These are phyloP conservation scores for Prenolepis imparis DNA, from an alignment of 2,888 invertebrate species.

Conservation along the genomic window DNA sequence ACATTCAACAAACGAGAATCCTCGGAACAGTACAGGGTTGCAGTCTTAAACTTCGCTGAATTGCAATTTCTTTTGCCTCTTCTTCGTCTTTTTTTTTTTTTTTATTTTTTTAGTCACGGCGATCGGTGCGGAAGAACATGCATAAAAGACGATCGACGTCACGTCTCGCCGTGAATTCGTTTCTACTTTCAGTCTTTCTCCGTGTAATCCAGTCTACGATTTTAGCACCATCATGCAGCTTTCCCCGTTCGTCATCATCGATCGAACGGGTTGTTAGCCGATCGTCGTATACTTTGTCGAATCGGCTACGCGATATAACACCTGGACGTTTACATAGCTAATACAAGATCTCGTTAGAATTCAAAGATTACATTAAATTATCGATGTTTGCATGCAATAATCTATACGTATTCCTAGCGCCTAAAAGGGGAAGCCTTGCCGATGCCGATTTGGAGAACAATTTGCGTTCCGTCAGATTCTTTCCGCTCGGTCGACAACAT, in stretches of 20 bases:
- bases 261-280: slow-evolving; percentile 36
- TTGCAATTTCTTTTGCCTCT: slow-evolving; percentile 16
- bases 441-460: slow-evolving; percentile 55
- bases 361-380: slow-evolving; percentile 73
- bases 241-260: slow-evolving; percentile 62
- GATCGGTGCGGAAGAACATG: slow-evolving; percentile 44
- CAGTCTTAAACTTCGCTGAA: slow-evolving; percentile 70
- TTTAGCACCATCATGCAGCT: slow-evolving; percentile 81
- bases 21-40: slow-evolving; percentile 55
- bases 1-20: slow-evolving; percentile 37
- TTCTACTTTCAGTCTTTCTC: slow-evolving; percentile 80
- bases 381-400: slow-evolving; percentile 75
- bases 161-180: slow-evolving; percentile 66
- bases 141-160: slow-evolving; percentile 59
- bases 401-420: slow-evolving; percentile 64
- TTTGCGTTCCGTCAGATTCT: slow-evolving; percentile 4
- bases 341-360: slow-evolving; percentile 69
- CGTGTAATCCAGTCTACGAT: slow-evolving; percentile 79
- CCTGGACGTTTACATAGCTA: slow-evolving; percentile 66
- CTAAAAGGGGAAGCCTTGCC: slow-evolving; percentile 53
- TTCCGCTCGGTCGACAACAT: neutral
- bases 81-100: slow-evolving; percentile 4
- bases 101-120: slow-evolving; percentile 55
- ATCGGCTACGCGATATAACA: slow-evolving; percentile 48
- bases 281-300: slow-evolving; percentile 14